A percentile compares a stretch with the other conserved stretches of the same genome.
Evolutionary conservation across 2,797 vertebrate genomes (phyloP).

Genomic region (Crax fasciolata): DNA sequence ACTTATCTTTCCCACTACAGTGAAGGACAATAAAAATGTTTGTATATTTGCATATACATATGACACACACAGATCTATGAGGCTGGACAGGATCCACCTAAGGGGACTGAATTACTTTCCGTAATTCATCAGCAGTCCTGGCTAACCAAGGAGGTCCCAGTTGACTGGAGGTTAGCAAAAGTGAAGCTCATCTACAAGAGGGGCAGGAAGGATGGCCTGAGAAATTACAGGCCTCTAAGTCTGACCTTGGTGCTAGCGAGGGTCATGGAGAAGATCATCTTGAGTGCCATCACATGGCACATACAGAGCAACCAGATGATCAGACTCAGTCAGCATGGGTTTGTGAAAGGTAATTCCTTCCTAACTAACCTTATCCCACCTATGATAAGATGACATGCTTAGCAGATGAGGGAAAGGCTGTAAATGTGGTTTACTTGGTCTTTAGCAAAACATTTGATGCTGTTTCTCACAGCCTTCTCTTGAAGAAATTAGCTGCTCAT

Average conservation of each 20-base stretch:
- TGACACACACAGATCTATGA: neutral
- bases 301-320: neutral
- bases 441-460: neutral
- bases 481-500: neutral
- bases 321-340: neutral
- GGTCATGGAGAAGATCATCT: neutral
- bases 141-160: neutral
- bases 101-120: neutral
- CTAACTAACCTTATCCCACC: neutral
- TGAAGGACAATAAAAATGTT: neutral
- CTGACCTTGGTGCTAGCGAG: neutral
- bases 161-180: neutral
- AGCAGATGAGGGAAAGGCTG: neutral
- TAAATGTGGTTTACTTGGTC: neutral
- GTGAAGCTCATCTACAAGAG: neutral
- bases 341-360: neutral
- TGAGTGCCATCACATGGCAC: neutral
- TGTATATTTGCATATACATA: neutral
- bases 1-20: neutral
- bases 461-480: neutral
- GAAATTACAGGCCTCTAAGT: neutral
- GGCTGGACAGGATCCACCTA: neutral
- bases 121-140: neutral
- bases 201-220: neutral
- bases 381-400: neutral